Evolutionary conservation across 37 sponge, comb jelly and placozoan species (phyloP).

Genomic region (Petrosia ficiformis): DNA sequence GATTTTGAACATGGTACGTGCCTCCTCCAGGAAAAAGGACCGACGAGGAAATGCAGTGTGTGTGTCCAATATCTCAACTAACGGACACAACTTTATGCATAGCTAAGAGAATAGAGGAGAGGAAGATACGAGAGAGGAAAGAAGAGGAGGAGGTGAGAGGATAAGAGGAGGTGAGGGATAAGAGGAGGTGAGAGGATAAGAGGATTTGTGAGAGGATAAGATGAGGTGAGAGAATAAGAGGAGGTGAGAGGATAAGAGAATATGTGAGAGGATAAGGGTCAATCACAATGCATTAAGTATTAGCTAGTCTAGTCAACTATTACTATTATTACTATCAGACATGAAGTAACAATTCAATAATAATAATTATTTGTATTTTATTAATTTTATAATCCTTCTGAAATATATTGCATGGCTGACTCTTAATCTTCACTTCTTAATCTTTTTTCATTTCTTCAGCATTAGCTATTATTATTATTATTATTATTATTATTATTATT

Average conservation of each 20-base stretch:
- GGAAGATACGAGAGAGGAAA: neutral
- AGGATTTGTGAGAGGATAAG: neutral
- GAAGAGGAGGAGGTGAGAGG: neutral
- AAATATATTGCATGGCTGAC: too few species aligned
- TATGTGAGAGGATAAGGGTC: neutral
- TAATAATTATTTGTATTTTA: too few species aligned
- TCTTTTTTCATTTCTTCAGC: too few species aligned
- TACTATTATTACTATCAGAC: too few species aligned
- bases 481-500: too few species aligned
- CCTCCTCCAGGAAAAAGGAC: constrained; percentile 59
- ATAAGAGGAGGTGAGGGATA: neutral
- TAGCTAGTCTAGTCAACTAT: too few species aligned
- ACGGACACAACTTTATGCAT: neutral
- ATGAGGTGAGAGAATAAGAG: neutral
- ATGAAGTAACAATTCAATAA: too few species aligned
- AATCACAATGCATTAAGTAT: too few species aligned
- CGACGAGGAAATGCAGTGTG: constrained; percentile 13
- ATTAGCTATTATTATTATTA: too few species aligned
- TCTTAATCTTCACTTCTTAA: too few species aligned
- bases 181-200: neutral
- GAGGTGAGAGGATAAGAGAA: neutral
- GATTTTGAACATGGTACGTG: constrained; percentile 17
- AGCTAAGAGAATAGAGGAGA: constrained; percentile 1
- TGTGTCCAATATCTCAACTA: constrained; percentile 52
- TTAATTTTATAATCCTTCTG: too few species aligned